phyloP scores from a whole-genome alignment of 2,113 vertebrate genomes.

The Gavialis gangeticus region DNA sequence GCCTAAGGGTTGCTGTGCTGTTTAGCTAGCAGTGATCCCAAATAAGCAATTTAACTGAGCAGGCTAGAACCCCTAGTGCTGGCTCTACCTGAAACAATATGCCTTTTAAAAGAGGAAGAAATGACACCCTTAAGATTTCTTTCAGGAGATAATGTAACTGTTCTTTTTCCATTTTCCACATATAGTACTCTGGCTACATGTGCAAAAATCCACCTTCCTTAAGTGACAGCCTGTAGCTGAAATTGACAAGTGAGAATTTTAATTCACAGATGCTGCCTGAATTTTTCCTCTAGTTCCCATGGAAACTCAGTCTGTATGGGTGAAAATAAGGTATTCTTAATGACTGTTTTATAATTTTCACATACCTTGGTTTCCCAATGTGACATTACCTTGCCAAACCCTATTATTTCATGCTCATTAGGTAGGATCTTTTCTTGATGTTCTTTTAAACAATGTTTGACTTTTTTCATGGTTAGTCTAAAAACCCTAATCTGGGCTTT shows the following conservation, averaged over 20 bases:
- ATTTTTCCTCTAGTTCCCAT: slow-evolving; percentile 64
- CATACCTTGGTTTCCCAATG: neutral
- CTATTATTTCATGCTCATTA: slow-evolving; percentile 17
- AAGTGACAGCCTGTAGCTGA: neutral
- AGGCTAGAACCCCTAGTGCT: too few species aligned
- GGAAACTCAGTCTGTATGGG: slow-evolving; percentile 53
- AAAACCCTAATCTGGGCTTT: neutral
- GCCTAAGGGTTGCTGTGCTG: fast-evolving
- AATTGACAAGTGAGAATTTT: neutral
- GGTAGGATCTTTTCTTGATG: neutral
- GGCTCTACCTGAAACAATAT: neutral
- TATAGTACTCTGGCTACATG: neutral
- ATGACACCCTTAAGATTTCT: fast-evolving
- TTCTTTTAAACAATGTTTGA: neutral
- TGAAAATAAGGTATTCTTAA: slow-evolving; percentile 34
- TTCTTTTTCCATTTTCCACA: neutral
- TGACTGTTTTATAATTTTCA: slow-evolving; percentile 31
- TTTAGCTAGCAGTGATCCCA: fast-evolving
- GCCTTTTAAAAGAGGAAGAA: neutral
- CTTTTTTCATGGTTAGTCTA: slow-evolving; percentile 8
- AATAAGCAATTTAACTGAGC: fast-evolving
- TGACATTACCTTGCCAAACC: neutral
- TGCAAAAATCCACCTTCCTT: neutral
- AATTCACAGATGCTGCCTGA: slow-evolving; percentile 18
- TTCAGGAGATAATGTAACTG: neutral